phyloP scores from a whole-genome alignment of 2,888 invertebrate genomes.

The Aphidius colemani region DNA sequence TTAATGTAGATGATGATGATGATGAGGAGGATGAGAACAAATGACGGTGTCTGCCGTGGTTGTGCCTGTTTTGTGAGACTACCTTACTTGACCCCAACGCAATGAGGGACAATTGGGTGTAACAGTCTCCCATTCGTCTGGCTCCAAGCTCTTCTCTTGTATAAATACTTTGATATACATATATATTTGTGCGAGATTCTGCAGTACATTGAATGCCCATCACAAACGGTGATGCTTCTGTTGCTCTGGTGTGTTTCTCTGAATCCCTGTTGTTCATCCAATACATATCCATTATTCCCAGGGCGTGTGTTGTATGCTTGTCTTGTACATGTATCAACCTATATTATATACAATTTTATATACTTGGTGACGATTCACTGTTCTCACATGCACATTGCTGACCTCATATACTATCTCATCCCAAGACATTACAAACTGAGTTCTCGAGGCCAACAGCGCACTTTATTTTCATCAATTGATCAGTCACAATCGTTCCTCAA shows the following conservation, averaged over 20 bases:
- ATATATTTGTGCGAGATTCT: constrained; percentile 15
- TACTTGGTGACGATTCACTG: no score
- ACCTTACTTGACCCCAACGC: constrained; percentile 60
- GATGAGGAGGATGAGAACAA: constrained; percentile 26
- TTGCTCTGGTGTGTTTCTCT: constrained; percentile 41
- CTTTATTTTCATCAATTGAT: no score
- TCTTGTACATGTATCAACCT: background rate
- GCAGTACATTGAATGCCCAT: background rate
- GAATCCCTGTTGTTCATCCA: constrained; percentile 43
- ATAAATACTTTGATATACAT: no score
- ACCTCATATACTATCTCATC: no score
- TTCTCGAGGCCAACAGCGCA: no score
- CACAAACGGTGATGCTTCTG: constrained; percentile 1
- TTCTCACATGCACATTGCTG: no score
- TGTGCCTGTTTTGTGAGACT: constrained; percentile 41
- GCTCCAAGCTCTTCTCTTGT: constrained; percentile 24
- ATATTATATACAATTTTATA: no score
- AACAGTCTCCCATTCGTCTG: constrained; percentile 59
- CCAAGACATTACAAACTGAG: no score
- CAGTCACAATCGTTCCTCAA: no score
- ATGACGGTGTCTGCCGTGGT: constrained; percentile 52
- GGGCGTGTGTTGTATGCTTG: constrained; percentile 24
- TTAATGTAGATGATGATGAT: constrained; percentile 21
- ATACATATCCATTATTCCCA: constrained; percentile 47
- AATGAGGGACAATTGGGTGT: constrained; percentile 61